A percentile compares a stretch with the other conserved stretches of the same genome.
phyloP scores from a whole-genome alignment of 2,888 invertebrate genomes.

The Drosophila lutescens region DNA sequence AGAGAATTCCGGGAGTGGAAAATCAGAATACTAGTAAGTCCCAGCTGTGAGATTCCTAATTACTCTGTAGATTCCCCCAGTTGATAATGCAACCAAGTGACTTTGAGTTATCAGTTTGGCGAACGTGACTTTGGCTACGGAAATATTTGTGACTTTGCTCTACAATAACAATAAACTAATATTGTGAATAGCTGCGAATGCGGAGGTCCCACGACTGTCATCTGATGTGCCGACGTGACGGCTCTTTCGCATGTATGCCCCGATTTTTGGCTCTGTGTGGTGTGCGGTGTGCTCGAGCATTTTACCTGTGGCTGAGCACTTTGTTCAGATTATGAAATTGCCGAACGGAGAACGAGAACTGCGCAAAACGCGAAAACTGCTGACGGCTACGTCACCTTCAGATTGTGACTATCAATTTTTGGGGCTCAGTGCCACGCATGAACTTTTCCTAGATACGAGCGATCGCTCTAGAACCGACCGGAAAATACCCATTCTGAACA shows the following conservation, averaged over 20 bases:
- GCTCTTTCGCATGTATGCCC: conserved; percentile 20
- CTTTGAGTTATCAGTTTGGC: conserved; percentile 24
- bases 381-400: conserved; percentile 43
- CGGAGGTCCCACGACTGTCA: conserved; percentile 27
- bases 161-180: conserved; percentile 33
- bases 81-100: conserved; percentile 24
- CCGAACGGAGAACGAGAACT: conserved; percentile 54
- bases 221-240: conserved; percentile 44
- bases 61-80: not conserved
- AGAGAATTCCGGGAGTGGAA: conserved; percentile 7
- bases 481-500: conserved; percentile 6
- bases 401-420: conserved; percentile 42
- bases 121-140: conserved; percentile 44
- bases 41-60: conserved; percentile 10
- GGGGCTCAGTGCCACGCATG: conserved; percentile 45
- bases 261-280: conserved; percentile 12
- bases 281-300: conserved; percentile 27
- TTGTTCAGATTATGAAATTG: conserved; percentile 65
- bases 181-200: conserved; percentile 19
- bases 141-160: conserved; percentile 43
- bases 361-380: conserved; percentile 55
- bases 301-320: conserved; percentile 56
- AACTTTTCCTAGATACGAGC: conserved; percentile 27
- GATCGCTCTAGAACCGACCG: conserved; percentile 17
- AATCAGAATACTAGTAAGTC: not conserved